Conservation (phyloP, 30 jellyfish, hydroid and myxozoan genomes). For the Aurelia aurita region DNA sequence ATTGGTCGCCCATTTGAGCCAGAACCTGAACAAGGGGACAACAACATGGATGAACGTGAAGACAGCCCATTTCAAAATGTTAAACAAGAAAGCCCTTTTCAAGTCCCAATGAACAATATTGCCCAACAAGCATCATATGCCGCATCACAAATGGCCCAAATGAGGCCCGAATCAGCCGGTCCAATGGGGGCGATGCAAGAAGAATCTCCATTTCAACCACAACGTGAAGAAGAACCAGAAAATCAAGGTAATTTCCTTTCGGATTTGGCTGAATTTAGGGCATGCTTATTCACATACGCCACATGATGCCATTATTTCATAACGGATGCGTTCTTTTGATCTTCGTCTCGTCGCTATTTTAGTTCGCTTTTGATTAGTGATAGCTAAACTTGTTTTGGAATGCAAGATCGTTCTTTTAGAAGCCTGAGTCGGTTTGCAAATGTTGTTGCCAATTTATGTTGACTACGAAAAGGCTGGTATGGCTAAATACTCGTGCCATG, state of each 20-base stretch:
- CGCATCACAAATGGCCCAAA: slow-evolving; percentile 52
- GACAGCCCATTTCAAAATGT: slow-evolving; percentile 71
- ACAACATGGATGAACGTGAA: slow-evolving; percentile 62
- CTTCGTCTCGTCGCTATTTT: too few species aligned
- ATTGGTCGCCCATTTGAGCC: slow-evolving; percentile 78
- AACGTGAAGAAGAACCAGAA: slow-evolving; percentile 40
- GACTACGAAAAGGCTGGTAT: too few species aligned
- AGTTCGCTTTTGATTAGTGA: too few species aligned
- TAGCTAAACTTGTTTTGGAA: too few species aligned
- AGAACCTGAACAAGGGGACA: slow-evolving; percentile 10
- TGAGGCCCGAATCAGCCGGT: slow-evolving; percentile 65
- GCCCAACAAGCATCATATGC: slow-evolving; percentile 66
- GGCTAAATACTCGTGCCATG: too few species aligned
- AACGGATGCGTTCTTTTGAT: too few species aligned
- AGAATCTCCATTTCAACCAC: slow-evolving; percentile 59
- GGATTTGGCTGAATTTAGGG: too few species aligned
- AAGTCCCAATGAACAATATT: slow-evolving; percentile 44
- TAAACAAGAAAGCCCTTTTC: slow-evolving; percentile 68
- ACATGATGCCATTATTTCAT: too few species aligned
- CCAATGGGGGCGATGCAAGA: slow-evolving; percentile 55
- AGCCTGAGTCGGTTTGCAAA: too few species aligned
- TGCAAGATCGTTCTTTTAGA: too few species aligned
- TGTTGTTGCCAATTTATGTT: too few species aligned
- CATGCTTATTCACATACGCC: too few species aligned
- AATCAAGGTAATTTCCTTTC: not conserved